Conservation (phyloP, 2,888 invertebrate species). For the Actias luna region DNA sequence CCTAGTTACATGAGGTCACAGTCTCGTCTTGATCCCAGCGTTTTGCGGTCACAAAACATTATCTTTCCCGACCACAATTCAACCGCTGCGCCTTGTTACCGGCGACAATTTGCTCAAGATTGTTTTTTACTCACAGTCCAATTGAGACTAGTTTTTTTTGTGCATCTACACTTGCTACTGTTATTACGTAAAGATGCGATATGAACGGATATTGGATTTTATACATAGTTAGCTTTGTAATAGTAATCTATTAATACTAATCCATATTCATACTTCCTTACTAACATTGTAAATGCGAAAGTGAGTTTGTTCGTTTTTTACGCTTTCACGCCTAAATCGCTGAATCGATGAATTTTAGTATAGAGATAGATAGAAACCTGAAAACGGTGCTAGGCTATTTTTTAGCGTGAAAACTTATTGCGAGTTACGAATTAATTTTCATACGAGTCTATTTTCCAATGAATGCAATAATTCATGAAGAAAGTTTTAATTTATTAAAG, state of each 20-base stretch:
- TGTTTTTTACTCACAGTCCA: constrained; percentile 35
- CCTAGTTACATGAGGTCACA: constrained; percentile 28
- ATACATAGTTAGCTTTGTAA: not conserved
- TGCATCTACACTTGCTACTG: constrained; percentile 31
- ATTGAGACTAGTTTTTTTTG: constrained; percentile 21
- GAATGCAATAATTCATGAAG: too few relatives aligned
- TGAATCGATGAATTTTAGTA: too few relatives aligned
- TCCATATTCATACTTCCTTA: too few relatives aligned
- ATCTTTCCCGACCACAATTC: constrained; percentile 44
- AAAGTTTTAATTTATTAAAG: too few relatives aligned
- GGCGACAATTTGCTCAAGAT: constrained; percentile 54
- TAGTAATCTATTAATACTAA: not conserved
- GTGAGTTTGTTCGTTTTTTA: too few relatives aligned
- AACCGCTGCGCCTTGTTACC: constrained; percentile 57
- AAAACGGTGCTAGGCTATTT: too few relatives aligned
- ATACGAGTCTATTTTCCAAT: too few relatives aligned
- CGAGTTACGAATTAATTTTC: too few relatives aligned
- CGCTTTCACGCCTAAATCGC: too few relatives aligned
- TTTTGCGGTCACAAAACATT: constrained; percentile 58
- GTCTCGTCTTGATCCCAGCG: constrained; percentile 52
- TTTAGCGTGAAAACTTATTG: too few relatives aligned
- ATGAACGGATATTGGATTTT: constrained; percentile 10
- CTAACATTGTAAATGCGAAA: too few relatives aligned
- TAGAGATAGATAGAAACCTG: too few relatives aligned
- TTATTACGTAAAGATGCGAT: constrained; percentile 26